phyloP scores from a whole-genome alignment of 92 coral and sea anemone genomes.

The Palythoa heliodiscus region DNA sequence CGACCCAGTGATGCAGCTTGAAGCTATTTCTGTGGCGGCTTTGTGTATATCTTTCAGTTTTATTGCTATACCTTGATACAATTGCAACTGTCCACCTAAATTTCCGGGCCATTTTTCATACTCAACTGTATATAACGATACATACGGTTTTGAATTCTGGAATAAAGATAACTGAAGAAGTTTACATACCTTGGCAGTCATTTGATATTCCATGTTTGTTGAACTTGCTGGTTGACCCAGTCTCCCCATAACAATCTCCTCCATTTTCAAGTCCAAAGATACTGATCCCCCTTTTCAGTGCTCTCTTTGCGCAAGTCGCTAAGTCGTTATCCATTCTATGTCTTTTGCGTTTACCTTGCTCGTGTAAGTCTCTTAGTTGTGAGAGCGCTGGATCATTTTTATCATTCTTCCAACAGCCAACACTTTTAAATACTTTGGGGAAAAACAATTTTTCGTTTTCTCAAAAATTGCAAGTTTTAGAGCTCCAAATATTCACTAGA shows the following conservation, averaged over 20 bases:
- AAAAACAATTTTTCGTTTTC: neutral
- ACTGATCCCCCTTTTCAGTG: neutral
- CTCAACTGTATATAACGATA: too few relatives aligned
- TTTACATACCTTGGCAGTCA: slow-evolving; percentile 21
- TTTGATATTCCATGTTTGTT: slow-evolving; percentile 23
- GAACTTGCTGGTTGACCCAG: slow-evolving; percentile 3
- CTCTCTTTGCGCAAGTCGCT: slow-evolving; percentile 21
- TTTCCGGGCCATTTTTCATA: too few relatives aligned
- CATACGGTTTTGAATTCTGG: too few relatives aligned
- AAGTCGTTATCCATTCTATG: neutral
- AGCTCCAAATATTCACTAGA: too few relatives aligned
- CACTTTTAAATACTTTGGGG: slow-evolving; percentile 26
- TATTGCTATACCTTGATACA: too few relatives aligned
- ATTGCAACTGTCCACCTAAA: too few relatives aligned
- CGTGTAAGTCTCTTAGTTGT: neutral
- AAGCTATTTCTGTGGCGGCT: too few relatives aligned
- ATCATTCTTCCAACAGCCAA: slow-evolving; percentile 36
- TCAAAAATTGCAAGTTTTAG: too few relatives aligned
- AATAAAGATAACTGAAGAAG: neutral
- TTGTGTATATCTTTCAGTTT: too few relatives aligned
- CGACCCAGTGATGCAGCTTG: too few relatives aligned
- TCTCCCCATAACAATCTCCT: slow-evolving; percentile 22
- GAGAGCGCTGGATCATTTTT: neutral
- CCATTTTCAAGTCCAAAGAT: slow-evolving; percentile 38
- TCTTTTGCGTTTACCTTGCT: neutral